Evolutionary conservation across 2,113 vertebrate species (phyloP).

Genomic region (Copsychus sechellarum): DNA sequence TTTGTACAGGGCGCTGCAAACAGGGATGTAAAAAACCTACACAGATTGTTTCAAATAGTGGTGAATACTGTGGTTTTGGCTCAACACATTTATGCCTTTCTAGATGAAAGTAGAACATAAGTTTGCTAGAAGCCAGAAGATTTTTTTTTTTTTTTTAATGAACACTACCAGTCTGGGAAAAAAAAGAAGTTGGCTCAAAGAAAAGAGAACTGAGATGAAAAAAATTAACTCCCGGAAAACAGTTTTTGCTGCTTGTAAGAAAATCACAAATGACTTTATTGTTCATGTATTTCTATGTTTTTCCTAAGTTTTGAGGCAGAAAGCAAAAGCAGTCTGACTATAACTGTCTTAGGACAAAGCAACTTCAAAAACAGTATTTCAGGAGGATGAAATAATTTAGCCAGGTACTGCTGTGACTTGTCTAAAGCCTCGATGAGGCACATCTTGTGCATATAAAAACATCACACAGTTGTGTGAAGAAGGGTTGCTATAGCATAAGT

Average conservation of each 20-base stretch:
- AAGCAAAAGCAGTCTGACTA: neutral
- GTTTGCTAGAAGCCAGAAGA: slow-evolving; percentile 33
- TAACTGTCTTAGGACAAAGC: neutral
- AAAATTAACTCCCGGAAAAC: neutral
- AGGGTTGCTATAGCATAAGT: neutral
- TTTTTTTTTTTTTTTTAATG: neutral
- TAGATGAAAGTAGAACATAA: slow-evolving; percentile 41
- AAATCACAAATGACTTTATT: neutral
- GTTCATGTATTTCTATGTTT: neutral
- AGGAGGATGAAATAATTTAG: neutral
- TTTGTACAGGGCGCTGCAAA: neutral
- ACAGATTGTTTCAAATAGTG: neutral
- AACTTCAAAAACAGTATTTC: neutral
- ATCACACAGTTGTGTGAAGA: neutral
- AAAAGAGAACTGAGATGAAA: neutral
- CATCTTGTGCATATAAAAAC: neutral
- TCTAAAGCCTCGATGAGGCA: neutral
- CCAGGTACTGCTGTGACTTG: neutral
- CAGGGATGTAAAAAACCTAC: neutral
- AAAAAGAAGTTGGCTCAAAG: neutral
- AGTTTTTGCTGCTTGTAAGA: neutral
- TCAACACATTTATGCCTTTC: slow-evolving; percentile 9
- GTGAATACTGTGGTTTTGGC: neutral
- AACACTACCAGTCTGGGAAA: neutral
- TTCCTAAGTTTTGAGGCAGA: neutral